Base-by-base conservation (phyloP, 2,113 vertebrate species). In the Tringa solitaria region DNA sequence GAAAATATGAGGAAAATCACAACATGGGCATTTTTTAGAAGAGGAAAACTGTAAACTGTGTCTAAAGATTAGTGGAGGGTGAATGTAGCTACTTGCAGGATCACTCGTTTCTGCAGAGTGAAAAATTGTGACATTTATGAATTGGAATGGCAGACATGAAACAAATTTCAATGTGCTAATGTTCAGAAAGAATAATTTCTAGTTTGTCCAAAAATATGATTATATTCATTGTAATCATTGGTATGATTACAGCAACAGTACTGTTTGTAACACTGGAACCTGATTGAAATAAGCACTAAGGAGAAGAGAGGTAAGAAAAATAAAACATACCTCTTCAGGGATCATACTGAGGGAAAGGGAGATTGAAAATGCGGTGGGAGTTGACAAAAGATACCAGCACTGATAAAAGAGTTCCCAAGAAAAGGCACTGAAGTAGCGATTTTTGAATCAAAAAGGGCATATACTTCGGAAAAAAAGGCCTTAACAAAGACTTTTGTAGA, bases 361-460 rank as follows among this genome's bases (percentile, higher is more conserved):
- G 61, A 85, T 48, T 7, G 74, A 79, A 96, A 96, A 95, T 96
- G 81, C 5, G 2, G 59, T 93, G 61, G 95, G 93, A 96, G 87
- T 95, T 95, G 74, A 94, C 89, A 95, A 94, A 95, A 96, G 74
- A 79, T 94, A 89, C 37, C 39, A 64, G 65, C 30, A 51, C 89
- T 84, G 93, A 95, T 87, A 89, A 87, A 94, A 92, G 85, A 37
- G 27, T 53, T 95, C 61, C 84, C 65, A 94, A 94, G 89, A 85
- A 87, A 89, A 96, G 65, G 48, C 84, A 87, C 50, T 57, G 77
- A 93, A 94, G 87, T 53, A 82, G 61, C 82, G 65, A 89, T 89
- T 89, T 97, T 93, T 76, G 30, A 94, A 85, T 82, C 14, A 72
- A 84, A 95, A 89, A 75, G 56, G 51, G 24, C 35, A 64, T 73